Base-by-base conservation (phyloP, 2,797 vertebrate genomes). In the Smutsia temminckii region DNA sequence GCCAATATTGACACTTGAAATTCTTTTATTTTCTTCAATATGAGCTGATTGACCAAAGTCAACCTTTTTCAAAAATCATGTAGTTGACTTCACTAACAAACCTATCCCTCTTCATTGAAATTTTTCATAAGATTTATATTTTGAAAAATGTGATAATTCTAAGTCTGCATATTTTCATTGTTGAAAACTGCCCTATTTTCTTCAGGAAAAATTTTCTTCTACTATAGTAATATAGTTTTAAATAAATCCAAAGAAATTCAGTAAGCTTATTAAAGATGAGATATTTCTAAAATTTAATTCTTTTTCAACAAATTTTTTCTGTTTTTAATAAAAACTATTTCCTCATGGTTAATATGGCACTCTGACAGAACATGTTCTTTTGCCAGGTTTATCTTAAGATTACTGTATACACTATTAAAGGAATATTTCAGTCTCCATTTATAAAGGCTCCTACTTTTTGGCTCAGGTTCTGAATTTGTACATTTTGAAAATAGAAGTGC, bases 401-500 rank as follows among this genome's bases (percentile, higher is more conserved):
- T 85, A 37, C 59, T 91, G 27, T 85, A 42, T 96, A 71, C 51
- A 86, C 53, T 49, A 94, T 55, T 86, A 80, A 91, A 66, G 51
- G 79, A 90, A 92, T 34, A 85, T 77, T 92, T 92, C 69, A 91
- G 16, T 89, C 21, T 92, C 55, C 32, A 34, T 77, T 94, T 93
- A 83, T 85, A 93, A 93, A 96, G 71, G 6, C 32, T 95, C 63
- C 46, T 71, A n/a, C 53, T 68, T 85, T 91, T 95, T 95, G 93
- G 96, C 93, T 96, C 55, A 89, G 29, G 55, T 61, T 91, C 83
- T 95, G 42, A 89, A 71, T 91, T 91, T 89, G 83, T 86, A 6
- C 75, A n/a, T 89, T 97, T 95, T 96, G 66, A 92, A 96, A 96
- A 97, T 57, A 94, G 88, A 89, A 95, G 61, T 77, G 80, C 96